Conservation (phyloP, 2,888 invertebrate species). For the Epinotia bilunana region DNA sequence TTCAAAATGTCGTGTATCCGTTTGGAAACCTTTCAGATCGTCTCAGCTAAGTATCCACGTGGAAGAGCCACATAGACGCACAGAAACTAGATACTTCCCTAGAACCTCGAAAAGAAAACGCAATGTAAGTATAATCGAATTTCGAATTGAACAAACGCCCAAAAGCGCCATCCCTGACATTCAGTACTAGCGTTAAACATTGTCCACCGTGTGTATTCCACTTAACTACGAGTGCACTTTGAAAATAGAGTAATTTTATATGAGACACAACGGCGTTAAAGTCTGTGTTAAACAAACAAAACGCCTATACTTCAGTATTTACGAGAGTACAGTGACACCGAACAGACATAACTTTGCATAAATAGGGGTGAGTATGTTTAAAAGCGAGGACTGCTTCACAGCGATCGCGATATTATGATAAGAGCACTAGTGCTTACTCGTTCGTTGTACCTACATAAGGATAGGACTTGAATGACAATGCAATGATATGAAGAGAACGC, state of each 20-base stretch:
- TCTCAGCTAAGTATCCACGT: background rate
- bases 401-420: slow-evolving; percentile 40
- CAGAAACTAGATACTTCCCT: slow-evolving; percentile 25
- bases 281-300: background rate
- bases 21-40: slow-evolving; percentile 8
- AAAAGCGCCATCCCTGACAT: slow-evolving; percentile 54
- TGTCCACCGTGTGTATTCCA: slow-evolving; percentile 69
- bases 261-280: background rate
- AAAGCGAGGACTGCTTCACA: slow-evolving; percentile 36
- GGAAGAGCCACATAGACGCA: background rate
- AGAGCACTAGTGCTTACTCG: slow-evolving; percentile 44
- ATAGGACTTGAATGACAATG: slow-evolving; percentile 43
- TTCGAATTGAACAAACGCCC: slow-evolving; percentile 34
- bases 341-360: slow-evolving; percentile 48
- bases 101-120: slow-evolving; percentile 25
- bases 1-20: slow-evolving; percentile 2
- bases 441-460: slow-evolving; percentile 36
- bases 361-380: slow-evolving; percentile 37
- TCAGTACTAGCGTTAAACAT: slow-evolving; percentile 64
- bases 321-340: slow-evolving; percentile 58
- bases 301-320: slow-evolving; percentile 52
- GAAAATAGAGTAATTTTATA: slow-evolving; percentile 14
- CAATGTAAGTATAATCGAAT: slow-evolving; percentile 21
- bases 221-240: slow-evolving; percentile 57
- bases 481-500: slow-evolving; percentile 17